Conservation (phyloP, 2,797 vertebrate genomes). For the Melanotaenia trifasciata region DNA sequence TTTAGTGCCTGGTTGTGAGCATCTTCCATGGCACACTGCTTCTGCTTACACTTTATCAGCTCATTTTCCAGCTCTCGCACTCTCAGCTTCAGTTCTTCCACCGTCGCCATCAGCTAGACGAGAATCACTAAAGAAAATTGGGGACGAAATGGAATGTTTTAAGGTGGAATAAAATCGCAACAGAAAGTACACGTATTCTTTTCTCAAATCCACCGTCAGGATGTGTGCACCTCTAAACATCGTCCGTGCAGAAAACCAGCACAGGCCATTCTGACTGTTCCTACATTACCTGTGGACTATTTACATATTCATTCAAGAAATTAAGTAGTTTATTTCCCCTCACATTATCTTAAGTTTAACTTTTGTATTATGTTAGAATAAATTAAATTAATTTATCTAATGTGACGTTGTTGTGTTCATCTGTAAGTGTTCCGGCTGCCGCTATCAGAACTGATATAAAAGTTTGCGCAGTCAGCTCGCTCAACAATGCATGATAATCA, state of each 20-base stretch:
- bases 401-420: slow-evolving; percentile 1
- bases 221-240: slow-evolving; percentile 50
- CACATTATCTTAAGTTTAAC: not conserved
- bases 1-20: slow-evolving; percentile 48
- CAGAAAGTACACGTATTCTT: slow-evolving; percentile 81
- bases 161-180: not conserved
- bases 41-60: slow-evolving; percentile 85
- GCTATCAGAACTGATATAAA: not conserved
- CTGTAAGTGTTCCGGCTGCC: slow-evolving; percentile 42
- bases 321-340: not conserved
- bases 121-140: not conserved
- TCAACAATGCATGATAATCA: slow-evolving; percentile 18
- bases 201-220: slow-evolving; percentile 56
- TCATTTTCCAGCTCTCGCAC: slow-evolving; percentile 91
- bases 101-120: slow-evolving; percentile 72
- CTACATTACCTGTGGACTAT: not conserved
- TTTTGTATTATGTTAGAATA: not conserved
- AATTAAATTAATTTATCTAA: not conserved
- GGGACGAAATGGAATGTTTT: fast-evolving
- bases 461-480: not conserved
- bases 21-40: slow-evolving; percentile 66
- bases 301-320: fast-evolving
- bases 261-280: slow-evolving; percentile 2
- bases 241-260: slow-evolving; percentile 66
- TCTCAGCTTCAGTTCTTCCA: slow-evolving; percentile 87